Conservation (phyloP, 2,888 invertebrate species). For the Autographa pulchrina region DNA sequence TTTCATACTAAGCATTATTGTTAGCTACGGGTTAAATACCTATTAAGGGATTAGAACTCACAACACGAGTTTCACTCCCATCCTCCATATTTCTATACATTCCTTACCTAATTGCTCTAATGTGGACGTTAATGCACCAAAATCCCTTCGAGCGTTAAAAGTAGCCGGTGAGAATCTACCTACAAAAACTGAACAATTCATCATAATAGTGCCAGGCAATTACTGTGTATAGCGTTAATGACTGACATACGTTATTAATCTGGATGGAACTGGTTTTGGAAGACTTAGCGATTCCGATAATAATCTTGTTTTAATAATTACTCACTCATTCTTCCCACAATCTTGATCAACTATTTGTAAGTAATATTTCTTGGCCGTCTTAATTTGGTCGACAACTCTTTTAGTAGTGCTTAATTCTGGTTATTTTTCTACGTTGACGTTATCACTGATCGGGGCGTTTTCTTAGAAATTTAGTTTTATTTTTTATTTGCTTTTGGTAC, state of each 20-base stretch:
- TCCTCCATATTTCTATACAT: conserved; percentile 35
- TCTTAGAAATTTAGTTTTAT: conserved; percentile 63
- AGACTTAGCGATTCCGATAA: conserved; percentile 87
- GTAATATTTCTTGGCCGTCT: conserved; percentile 82
- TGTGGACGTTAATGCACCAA: conserved; percentile 71
- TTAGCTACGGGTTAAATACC: not conserved
- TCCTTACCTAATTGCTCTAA: conserved; percentile 59
- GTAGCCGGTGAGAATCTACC: conserved; percentile 80
- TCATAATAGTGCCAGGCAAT: conserved; percentile 87
- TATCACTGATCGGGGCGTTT: conserved; percentile 75
- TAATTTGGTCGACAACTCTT: conserved; percentile 85
- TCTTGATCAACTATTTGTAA: conserved; percentile 86
- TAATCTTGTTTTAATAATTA: conserved; percentile 89
- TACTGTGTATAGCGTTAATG: conserved; percentile 88
- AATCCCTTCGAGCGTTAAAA: conserved; percentile 82
- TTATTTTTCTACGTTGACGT: conserved; percentile 80
- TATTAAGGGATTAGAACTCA: conserved; percentile 3
- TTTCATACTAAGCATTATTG: not conserved
- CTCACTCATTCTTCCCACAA: conserved; percentile 85
- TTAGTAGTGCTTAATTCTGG: conserved; percentile 81
- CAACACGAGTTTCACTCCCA: conserved; percentile 5
- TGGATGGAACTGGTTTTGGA: conserved; percentile 84
- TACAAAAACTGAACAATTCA: conserved; percentile 86
- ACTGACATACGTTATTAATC: conserved; percentile 85
- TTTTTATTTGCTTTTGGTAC: conserved; percentile 54